Conservation (phyloP, 2,113 vertebrate species). For the Ciconia boyciana region DNA sequence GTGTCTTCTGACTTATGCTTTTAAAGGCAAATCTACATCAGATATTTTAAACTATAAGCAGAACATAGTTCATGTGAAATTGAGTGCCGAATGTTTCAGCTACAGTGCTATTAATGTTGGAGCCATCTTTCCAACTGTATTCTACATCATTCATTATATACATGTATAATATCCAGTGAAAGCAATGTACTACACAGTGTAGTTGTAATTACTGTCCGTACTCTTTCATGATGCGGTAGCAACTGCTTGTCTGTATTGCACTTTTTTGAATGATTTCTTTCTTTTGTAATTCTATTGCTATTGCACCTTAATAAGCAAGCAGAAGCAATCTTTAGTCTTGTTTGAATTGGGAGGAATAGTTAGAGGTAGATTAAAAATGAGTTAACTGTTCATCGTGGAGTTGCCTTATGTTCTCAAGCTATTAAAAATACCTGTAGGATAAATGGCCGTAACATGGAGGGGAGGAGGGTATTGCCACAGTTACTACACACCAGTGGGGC, state of each 20-base stretch:
- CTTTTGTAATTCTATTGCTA: background rate
- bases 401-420: background rate
- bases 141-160: background rate
- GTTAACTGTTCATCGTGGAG: background rate
- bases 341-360: background rate
- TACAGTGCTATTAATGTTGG: background rate
- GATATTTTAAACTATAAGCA: background rate
- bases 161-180: background rate
- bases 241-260: background rate
- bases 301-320: background rate
- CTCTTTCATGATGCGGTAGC: background rate
- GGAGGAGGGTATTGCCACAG: background rate
- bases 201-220: fast-evolving
- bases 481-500: fast-evolving
- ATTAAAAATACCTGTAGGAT: background rate
- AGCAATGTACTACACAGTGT: background rate
- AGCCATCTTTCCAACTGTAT: background rate
- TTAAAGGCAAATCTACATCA: background rate
- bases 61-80: background rate
- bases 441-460: fast-evolving
- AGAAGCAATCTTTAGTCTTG: background rate
- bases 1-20: background rate
- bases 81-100: background rate
- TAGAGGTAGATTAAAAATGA: background rate
- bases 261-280: background rate